Base-by-base conservation (phyloP, 2,888 invertebrate species). In the Melinaea menophilus region DNA sequence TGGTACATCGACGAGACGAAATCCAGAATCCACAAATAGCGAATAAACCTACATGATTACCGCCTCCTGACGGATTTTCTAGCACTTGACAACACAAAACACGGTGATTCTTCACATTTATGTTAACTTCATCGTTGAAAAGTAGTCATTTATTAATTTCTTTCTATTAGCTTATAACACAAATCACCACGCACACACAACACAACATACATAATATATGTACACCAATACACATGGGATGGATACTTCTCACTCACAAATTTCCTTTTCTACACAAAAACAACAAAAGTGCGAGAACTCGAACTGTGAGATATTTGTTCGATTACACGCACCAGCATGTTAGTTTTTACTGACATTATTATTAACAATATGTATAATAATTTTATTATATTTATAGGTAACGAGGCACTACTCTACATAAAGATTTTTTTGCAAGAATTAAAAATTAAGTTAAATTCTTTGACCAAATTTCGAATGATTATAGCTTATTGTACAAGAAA, bases 141-240 rank as follows among this genome's bases (percentile, higher is more conserved):
- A 84, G 81, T 79, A 83, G 80, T 87, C 84, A 87, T 86, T 88
- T 90, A 78, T 89, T 88, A 88, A 85, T 89, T 88, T 88, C 84
- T 88, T 88, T 88, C 84, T 84, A 89, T 88, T 86, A 90, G 88
- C 91, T 85, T 90, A 81, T 85, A 90, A 88, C 88, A 90, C 91
- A 91, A 91, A 91, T 91, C 90, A 90, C 91, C 91, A 90, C 90
- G 90, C 90, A 91, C 91, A 90, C 90, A 90, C 88, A 88, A 90
- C 89, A 90, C 86, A 88, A 90, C 86, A 88, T 83, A 89, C 82
- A 83, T 82, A 79, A 69, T 75, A 74, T 73, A 67, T 72, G 69
- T 79, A 82, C 79, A 82, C 78, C 79, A 81, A 80, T 82, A 84
- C 83, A 84, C 83, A 82, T 75, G 75, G 75, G 74, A 75, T 75